Evolutionary conservation across 2,113 vertebrate genomes (phyloP).

Genomic region (Grammomys dolichurus): DNA sequence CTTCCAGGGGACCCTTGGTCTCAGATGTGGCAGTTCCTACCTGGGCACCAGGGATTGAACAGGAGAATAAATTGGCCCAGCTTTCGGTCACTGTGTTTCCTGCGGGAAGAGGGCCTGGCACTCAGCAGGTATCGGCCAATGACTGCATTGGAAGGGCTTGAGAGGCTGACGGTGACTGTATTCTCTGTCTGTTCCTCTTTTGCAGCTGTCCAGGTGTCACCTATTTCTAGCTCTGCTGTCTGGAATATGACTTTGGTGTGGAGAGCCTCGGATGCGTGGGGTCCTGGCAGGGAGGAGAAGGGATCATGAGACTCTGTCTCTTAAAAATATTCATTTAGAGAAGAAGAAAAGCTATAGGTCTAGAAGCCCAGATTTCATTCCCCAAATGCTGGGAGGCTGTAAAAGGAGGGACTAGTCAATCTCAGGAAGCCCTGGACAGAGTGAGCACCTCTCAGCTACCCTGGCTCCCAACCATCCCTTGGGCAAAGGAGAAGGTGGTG

Average conservation of each 20-base stretch:
- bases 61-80: conserved; percentile 91
- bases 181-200: conserved; percentile 45
- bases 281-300: conserved; percentile 80
- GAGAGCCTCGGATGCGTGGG: conserved; percentile 86
- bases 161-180: conserved; percentile 74
- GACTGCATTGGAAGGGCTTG: conserved; percentile 89
- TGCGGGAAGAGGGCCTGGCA: conserved; percentile 77
- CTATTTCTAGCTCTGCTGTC: conserved; percentile 15
- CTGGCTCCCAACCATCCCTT: neutral
- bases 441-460: neutral
- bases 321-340: neutral
- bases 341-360: neutral
- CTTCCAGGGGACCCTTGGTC: neutral
- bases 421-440: neutral
- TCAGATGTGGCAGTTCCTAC: conserved; percentile 81
- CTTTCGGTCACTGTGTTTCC: conserved; percentile 67
- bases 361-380: neutral
- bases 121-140: conserved; percentile 91
- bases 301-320: neutral
- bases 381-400: neutral
- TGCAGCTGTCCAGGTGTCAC: conserved; percentile 81
- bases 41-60: conserved; percentile 96
- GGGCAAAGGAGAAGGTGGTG: neutral
- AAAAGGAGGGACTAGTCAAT: too few species aligned
- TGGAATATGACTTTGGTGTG: conserved; percentile 87